Percentiles rank a stretch among this genome's conserved stretches.
phyloP scores from a whole-genome alignment of 2,113 vertebrate genomes.

The Echinops telfairi region DNA sequence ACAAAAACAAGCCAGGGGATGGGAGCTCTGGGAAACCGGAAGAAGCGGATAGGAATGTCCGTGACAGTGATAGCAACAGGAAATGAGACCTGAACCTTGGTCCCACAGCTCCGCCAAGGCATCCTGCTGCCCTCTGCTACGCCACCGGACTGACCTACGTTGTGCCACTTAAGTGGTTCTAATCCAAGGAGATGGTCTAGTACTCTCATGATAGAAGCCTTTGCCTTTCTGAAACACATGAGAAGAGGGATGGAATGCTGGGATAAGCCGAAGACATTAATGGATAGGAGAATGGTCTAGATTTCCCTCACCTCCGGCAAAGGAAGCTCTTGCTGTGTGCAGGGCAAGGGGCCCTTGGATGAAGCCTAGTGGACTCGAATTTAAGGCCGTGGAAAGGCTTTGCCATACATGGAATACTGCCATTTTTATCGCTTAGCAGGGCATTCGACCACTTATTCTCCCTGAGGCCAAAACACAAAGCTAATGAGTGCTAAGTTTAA shows the following conservation, averaged over 20 bases:
- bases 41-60: slow-evolving; percentile 83
- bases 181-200: slow-evolving; percentile 64
- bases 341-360: slow-evolving; percentile 64
- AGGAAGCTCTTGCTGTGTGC: slow-evolving; percentile 41
- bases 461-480: slow-evolving; percentile 78
- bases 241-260: slow-evolving; percentile 57
- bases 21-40: slow-evolving; percentile 84
- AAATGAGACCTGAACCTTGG: slow-evolving; percentile 82
- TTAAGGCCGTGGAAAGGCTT: slow-evolving; percentile 72
- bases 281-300: neutral
- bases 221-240: slow-evolving; percentile 78
- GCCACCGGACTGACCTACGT: slow-evolving; percentile 71
- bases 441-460: slow-evolving; percentile 61
- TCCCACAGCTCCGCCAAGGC: slow-evolving; percentile 48
- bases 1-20: slow-evolving; percentile 87
- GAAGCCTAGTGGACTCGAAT: slow-evolving; percentile 51
- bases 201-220: slow-evolving; percentile 44
- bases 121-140: slow-evolving; percentile 76
- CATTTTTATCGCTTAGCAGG: slow-evolving; percentile 62
- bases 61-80: slow-evolving; percentile 76
- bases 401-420: slow-evolving; percentile 71
- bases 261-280: slow-evolving; percentile 44
- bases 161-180: slow-evolving; percentile 74
- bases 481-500: slow-evolving; percentile 81
- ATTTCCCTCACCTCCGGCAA: slow-evolving; percentile 54